These are phyloP conservation scores for Thereva nobilitata DNA, from an alignment of 2,888 invertebrate genomes.

Conservation along the genomic window DNA sequence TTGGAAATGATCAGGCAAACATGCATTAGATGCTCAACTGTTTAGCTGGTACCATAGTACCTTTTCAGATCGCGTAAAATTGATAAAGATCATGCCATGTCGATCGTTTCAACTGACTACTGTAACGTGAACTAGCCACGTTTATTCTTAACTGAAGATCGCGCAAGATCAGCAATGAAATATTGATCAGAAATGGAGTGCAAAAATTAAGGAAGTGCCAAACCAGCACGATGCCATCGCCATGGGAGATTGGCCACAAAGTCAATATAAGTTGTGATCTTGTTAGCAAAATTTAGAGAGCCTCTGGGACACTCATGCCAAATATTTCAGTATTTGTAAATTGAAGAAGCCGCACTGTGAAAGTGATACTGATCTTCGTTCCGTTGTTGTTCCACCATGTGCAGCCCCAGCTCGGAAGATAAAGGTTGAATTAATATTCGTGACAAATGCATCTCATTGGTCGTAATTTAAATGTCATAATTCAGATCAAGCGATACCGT, in stretches of 20 bases:
- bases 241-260: neutral
- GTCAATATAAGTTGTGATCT: constrained; percentile 28
- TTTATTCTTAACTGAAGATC: constrained; percentile 11
- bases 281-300: constrained; percentile 24
- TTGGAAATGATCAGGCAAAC: constrained; percentile 28
- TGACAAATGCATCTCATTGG: constrained; percentile 22
- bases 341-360: constrained; percentile 1
- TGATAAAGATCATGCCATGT: constrained; percentile 34
- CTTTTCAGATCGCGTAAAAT: constrained; percentile 27
- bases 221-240: constrained; percentile 19
- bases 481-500: constrained; percentile 35
- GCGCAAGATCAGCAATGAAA: constrained; percentile 25
- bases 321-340: neutral
- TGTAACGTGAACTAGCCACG: constrained; percentile 30
- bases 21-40: constrained; percentile 35
- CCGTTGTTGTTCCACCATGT: neutral
- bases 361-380: neutral
- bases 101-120: constrained; percentile 30
- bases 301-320: neutral
- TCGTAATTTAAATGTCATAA: constrained; percentile 35
- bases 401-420: neutral
- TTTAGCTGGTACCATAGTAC: constrained; percentile 7
- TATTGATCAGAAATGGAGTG: constrained; percentile 23
- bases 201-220: constrained; percentile 29
- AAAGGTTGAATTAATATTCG: constrained; percentile 9